A percentile compares a stretch with the other conserved stretches of the same genome.
phyloP scores from a whole-genome alignment of 2,888 invertebrate species.

The Auanema freiburgensis region DNA sequence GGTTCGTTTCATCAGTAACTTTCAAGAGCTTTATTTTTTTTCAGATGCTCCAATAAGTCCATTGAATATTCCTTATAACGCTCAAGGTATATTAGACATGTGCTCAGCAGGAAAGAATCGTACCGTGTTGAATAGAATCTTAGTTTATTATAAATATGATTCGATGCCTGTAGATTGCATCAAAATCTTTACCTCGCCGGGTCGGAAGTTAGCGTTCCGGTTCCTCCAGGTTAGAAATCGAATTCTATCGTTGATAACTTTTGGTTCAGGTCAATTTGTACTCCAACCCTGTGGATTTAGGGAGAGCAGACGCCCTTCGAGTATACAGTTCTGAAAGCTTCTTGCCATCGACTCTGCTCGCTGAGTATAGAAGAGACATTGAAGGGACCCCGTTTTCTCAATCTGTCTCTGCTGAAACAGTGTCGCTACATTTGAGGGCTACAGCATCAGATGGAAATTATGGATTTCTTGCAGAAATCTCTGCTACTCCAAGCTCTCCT shows the following conservation, averaged over 20 bases:
- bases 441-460: constrained; percentile 90
- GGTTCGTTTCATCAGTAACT: constrained; percentile 11
- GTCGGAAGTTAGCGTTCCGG: constrained; percentile 68
- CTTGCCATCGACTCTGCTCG: constrained; percentile 38
- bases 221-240: constrained; percentile 77
- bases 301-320: constrained; percentile 53
- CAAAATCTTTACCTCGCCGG: constrained; percentile 87
- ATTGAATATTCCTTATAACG: constrained; percentile 25
- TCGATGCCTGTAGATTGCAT: constrained; percentile 94
- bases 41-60: constrained; percentile 37
- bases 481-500: constrained; percentile 76
- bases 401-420: constrained; percentile 41
- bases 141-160: constrained; percentile 91
- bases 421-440: constrained; percentile 87
- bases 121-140: constrained; percentile 28
- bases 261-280: constrained; percentile 53
- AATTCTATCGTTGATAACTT: background rate
- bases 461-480: constrained; percentile 95
- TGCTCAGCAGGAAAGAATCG: constrained; percentile 82
- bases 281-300: constrained; percentile 47
- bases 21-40: constrained; percentile 9
- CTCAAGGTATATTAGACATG: constrained; percentile 86
- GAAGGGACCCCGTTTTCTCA: constrained; percentile 14
- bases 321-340: constrained; percentile 53
- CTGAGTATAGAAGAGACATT: constrained; percentile 27